These are phyloP conservation scores for Lordiphosa stackelbergi DNA, from an alignment of 1,140 invertebrate species.

Conservation along the genomic window DNA sequence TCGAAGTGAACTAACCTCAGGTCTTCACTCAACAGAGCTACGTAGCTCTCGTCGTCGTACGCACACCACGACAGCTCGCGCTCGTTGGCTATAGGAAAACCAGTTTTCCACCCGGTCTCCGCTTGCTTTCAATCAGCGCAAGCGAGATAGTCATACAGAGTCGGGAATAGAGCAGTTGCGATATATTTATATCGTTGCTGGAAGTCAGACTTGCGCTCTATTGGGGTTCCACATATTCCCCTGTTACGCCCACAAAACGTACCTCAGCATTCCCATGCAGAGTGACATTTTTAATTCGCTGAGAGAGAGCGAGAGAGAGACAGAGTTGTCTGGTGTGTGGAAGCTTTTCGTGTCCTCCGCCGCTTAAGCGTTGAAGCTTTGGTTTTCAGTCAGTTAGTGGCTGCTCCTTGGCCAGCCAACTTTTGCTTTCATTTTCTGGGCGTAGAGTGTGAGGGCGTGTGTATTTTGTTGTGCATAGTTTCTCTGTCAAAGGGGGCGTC, in stretches of 20 bases:
- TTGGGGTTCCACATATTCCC: slow-evolving; percentile 22
- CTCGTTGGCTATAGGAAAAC: slow-evolving; percentile 28
- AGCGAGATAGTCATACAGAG: slow-evolving; percentile 11
- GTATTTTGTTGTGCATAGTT: neutral
- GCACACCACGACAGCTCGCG: slow-evolving; percentile 3
- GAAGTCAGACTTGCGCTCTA: slow-evolving; percentile 69
- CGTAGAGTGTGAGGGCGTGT: slow-evolving; percentile 26
- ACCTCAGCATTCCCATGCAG: slow-evolving; percentile 61
- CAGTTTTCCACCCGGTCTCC: slow-evolving; percentile 54
- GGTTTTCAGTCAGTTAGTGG: slow-evolving; percentile 58
- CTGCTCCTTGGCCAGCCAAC: slow-evolving; percentile 60
- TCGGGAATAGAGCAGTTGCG: slow-evolving; percentile 23
- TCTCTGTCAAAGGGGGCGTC: neutral
- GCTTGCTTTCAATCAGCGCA: slow-evolving; percentile 12
- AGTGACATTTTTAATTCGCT: slow-evolving; percentile 68
- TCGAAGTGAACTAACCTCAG: slow-evolving; percentile 78
- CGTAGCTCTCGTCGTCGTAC: slow-evolving; percentile 67
- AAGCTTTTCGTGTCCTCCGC: slow-evolving; percentile 50
- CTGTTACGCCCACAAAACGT: slow-evolving; percentile 18
- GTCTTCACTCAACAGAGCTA: slow-evolving; percentile 67
- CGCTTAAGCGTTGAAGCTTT: slow-evolving; percentile 48
- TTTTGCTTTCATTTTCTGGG: slow-evolving; percentile 58
- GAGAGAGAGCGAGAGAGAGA: slow-evolving; percentile 21
- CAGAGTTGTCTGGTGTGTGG: slow-evolving; percentile 4
- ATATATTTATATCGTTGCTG: slow-evolving; percentile 9